Evolutionary conservation across 2,888 invertebrate species (phyloP).

Genomic region (Drosophila imparisetae): DNA sequence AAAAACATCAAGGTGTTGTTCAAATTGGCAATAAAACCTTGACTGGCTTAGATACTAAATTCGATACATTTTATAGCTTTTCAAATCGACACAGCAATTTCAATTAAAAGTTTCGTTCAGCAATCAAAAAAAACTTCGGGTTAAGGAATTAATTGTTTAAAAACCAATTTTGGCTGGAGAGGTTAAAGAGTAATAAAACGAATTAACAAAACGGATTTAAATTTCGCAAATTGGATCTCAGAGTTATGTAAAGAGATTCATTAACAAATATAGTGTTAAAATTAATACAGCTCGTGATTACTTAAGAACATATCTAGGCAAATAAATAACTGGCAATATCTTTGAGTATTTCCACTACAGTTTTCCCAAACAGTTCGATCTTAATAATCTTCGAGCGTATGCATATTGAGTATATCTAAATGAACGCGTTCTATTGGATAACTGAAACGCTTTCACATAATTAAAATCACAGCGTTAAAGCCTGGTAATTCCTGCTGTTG

Average conservation of each 20-base stretch:
- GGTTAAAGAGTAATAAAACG: background rate
- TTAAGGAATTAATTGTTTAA: background rate
- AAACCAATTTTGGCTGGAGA: background rate
- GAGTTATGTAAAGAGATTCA: background rate
- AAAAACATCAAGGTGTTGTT: constrained; percentile 31
- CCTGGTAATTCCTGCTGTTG: constrained; percentile 6
- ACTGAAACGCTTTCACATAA: background rate
- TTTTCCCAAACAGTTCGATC: background rate
- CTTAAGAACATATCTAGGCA: background rate
- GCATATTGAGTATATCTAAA: background rate
- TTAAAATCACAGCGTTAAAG: constrained; percentile 39
- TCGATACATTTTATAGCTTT: background rate
- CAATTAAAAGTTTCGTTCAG: constrained; percentile 10
- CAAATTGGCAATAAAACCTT: constrained; percentile 7
- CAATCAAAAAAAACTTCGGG: background rate
- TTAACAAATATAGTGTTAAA: background rate
- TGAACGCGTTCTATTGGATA: constrained; percentile 3
- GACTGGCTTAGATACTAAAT: background rate
- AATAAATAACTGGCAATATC: background rate
- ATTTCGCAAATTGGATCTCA: background rate
- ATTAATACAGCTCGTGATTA: background rate
- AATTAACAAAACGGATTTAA: background rate
- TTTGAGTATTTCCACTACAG: background rate
- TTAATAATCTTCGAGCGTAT: background rate
- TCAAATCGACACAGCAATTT: constrained; percentile 3